Base-by-base conservation (phyloP, 64 coral and sea anemone genomes). In the Porites lutea region DNA sequence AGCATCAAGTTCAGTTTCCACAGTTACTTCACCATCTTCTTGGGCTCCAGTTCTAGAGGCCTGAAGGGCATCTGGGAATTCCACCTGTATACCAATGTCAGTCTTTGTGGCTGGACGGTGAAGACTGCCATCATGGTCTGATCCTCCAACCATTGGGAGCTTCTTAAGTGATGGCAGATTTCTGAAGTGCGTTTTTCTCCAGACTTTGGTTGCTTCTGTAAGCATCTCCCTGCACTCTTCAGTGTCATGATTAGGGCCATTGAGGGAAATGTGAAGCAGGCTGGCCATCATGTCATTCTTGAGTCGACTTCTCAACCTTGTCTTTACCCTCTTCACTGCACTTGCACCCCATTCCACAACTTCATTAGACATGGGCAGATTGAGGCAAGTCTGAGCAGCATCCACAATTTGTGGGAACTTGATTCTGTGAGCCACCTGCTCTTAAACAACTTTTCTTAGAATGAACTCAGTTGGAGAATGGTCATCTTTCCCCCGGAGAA, bases 351-450 rank as follows among this genome's bases (percentile, higher is more conserved):
- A 12, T 68, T 90, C 75, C 45, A 79, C 88, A 16, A 78, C 87
- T 64, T 72, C 87, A 89, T 89, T 89, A 11, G 87, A 89, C 49
- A 89, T 89, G 73, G 88, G 88, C 65, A 79, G 88, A 49, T 62
- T 79, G 48, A 90, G 75, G 65, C 75, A 79, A 79, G 79, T 90
- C 88, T 90, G 75, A 8, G 88, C 88, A 70, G 88, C 88, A 68
- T 90, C 88, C 52, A 90, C 62, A 3, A 90, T 53, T 70, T 79
- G 78, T 52, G 46, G 62, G 61, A 69, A 90, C 75, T 79, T 90
- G 44, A 79, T 64, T 55, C 78, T 67, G 8, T 68, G 75, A 13
- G 59, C 52, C 47, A 52, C 88, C 67, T 90, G 88, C 60, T 89
- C 88, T 72, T 78, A 66, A 65, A 77, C 73, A 65, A 89, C 76